phyloP scores from a whole-genome alignment of 2,797 vertebrate genomes.

The Mormyrus proboscirostris region DNA sequence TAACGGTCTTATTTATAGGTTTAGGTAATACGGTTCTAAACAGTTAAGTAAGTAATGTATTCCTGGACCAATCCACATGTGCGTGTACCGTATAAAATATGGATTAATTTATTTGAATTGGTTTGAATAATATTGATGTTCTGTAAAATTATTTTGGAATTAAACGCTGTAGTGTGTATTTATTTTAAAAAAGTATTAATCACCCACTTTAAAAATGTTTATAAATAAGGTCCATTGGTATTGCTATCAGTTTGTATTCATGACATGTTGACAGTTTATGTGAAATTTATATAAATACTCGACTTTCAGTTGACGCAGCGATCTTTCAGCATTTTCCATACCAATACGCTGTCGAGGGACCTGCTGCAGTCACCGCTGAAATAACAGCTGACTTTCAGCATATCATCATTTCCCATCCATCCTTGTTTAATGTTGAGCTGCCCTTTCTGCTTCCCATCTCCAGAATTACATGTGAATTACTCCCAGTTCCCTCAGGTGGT shows the following conservation, averaged over 20 bases:
- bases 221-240: not conserved
- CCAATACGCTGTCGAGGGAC: not conserved
- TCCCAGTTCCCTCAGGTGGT: not conserved
- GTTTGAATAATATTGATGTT: not conserved
- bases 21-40: not conserved
- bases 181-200: not conserved
- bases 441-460: not conserved
- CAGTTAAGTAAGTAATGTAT: not conserved
- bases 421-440: not conserved
- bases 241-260: not conserved
- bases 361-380: not conserved
- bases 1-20: not conserved
- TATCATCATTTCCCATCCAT: not conserved
- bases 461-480: not conserved
- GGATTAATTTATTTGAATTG: not conserved
- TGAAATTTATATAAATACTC: not conserved
- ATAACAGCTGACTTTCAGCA: not conserved
- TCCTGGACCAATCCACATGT: not conserved
- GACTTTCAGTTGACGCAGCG: not conserved
- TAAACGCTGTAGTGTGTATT: not conserved
- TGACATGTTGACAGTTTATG: not conserved
- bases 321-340: not conserved
- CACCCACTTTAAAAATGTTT: not conserved
- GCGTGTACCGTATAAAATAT: not conserved
- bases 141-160: slow-evolving; percentile 8